phyloP scores from a whole-genome alignment of 2,888 invertebrate species.

The Entomobrya multifasciata region DNA sequence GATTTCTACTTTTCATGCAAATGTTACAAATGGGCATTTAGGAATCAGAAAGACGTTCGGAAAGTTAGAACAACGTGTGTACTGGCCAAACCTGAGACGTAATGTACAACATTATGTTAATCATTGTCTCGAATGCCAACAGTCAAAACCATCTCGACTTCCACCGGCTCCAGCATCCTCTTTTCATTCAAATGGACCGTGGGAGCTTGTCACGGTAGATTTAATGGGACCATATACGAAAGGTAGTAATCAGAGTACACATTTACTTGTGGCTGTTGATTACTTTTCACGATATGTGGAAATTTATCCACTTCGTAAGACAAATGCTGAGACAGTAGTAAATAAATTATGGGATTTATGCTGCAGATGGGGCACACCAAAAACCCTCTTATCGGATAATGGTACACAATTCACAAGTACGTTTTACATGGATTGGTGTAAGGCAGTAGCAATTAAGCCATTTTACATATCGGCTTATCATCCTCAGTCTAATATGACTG shows the following conservation, averaged over 20 bases:
- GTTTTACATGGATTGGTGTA: slow-evolving; percentile 48
- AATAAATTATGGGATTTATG: slow-evolving; percentile 50
- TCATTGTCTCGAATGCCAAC: slow-evolving; percentile 65
- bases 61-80: slow-evolving; percentile 59
- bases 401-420: slow-evolving; percentile 58
- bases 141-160: slow-evolving; percentile 44
- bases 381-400: slow-evolving; percentile 55
- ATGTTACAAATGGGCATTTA: slow-evolving; percentile 54
- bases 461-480: slow-evolving; percentile 63
- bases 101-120: slow-evolving; percentile 52
- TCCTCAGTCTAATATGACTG: slow-evolving; percentile 67
- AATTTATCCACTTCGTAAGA: slow-evolving; percentile 51
- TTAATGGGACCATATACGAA: slow-evolving; percentile 72
- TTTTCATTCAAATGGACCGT: slow-evolving; percentile 12
- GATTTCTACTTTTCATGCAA: slow-evolving; percentile 46
- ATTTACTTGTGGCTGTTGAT: slow-evolving; percentile 60
- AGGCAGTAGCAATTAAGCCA: slow-evolving; percentile 39
- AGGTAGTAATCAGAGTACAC: slow-evolving; percentile 31
- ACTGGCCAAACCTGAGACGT: slow-evolving; percentile 61
- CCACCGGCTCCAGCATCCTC: slow-evolving; percentile 22
- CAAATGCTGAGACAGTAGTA: slow-evolving; percentile 35
- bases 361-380: slow-evolving; percentile 56
- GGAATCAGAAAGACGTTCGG: slow-evolving; percentile 67
- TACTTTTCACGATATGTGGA: slow-evolving; percentile 66
- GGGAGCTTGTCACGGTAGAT: slow-evolving; percentile 60